A percentile compares a stretch with the other conserved stretches of the same genome.
phyloP scores from a whole-genome alignment of 2,113 vertebrate species.

The Elephantulus edwardii region DNA sequence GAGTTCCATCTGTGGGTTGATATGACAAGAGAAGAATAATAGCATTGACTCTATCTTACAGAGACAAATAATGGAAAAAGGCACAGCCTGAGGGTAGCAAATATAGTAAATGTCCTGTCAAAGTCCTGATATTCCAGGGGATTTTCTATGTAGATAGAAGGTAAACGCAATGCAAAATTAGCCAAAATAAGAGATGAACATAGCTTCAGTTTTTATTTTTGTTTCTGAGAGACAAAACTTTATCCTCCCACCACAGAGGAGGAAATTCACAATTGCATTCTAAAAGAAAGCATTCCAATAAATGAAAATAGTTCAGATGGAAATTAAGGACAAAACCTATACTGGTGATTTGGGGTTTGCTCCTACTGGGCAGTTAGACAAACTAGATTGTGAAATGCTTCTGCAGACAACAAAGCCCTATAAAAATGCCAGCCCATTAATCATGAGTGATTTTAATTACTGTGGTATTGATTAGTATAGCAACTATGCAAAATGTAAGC shows the following conservation, averaged over 20 bases:
- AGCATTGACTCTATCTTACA: background rate
- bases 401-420: slow-evolving; percentile 43
- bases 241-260: background rate
- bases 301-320: slow-evolving; percentile 24
- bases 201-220: background rate
- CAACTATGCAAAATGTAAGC: slow-evolving; percentile 68
- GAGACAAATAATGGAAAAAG: slow-evolving; percentile 52
- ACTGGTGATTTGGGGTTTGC: slow-evolving; percentile 53
- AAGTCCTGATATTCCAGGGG: background rate
- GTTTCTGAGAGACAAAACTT: slow-evolving; percentile 38
- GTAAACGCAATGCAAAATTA: background rate
- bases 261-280: background rate
- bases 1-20: background rate
- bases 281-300: slow-evolving; percentile 4
- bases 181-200: background rate
- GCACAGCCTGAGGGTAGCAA: background rate
- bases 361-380: slow-evolving; percentile 46
- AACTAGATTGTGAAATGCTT: slow-evolving; percentile 67
- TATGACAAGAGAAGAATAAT: slow-evolving; percentile 22
- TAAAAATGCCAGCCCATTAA: slow-evolving; percentile 72
- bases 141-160: background rate
- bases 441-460: slow-evolving; percentile 75
- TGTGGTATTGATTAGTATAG: slow-evolving; percentile 71
- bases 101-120: background rate
- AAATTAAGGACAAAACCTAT: slow-evolving; percentile 61